Percentiles rank a stretch among this genome's conserved stretches.
Conservation (phyloP, 1,140 invertebrate genomes). For the Drosophila athabasca region DNA sequence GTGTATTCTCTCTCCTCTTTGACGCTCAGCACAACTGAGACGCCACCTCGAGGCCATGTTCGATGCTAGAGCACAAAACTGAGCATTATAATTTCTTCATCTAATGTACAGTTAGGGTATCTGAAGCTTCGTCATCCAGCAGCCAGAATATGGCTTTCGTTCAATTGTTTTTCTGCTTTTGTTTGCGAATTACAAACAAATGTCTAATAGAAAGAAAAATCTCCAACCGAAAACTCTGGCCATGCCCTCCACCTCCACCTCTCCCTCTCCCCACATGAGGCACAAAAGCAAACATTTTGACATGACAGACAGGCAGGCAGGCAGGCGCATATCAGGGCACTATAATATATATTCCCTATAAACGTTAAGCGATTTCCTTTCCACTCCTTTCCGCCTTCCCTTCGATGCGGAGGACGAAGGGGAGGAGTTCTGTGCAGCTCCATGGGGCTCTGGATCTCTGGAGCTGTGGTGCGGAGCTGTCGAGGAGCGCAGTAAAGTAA, state of each 20-base stretch:
- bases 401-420: constrained; percentile 10
- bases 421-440: not conserved
- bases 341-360: constrained; percentile 47
- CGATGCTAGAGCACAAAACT: too few relatives aligned
- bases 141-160: too few relatives aligned
- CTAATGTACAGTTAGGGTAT: too few relatives aligned
- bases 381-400: constrained; percentile 2
- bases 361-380: constrained; percentile 74
- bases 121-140: constrained; percentile 12
- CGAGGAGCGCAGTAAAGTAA: constrained; percentile 64
- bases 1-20: too few relatives aligned
- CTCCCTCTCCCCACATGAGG: too few relatives aligned
- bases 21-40: too few relatives aligned
- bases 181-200: constrained; percentile 65
- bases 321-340: constrained; percentile 17
- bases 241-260: not conserved
- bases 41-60: too few relatives aligned
- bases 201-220: constrained; percentile 46
- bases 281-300: constrained; percentile 56
- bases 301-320: constrained; percentile 35
- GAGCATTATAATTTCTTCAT: too few relatives aligned
- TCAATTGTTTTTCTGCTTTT: constrained; percentile 52
- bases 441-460: too few relatives aligned
- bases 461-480: not conserved
- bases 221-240: not conserved